Conservation (phyloP, 2,888 invertebrate genomes). For the Callyntrura guangdongensis region DNA sequence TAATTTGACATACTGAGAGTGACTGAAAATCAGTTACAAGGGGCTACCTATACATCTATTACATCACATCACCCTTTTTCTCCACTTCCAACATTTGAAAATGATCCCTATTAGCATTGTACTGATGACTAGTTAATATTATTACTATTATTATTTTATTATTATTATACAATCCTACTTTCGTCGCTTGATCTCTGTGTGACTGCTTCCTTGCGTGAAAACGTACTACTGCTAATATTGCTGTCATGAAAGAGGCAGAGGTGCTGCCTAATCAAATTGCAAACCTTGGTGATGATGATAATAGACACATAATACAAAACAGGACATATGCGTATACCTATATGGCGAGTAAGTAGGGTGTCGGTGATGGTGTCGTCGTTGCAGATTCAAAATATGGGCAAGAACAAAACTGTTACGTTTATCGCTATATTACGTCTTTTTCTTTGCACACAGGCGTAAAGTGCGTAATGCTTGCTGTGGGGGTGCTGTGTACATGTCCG, state of each 20-base stretch:
- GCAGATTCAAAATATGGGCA: not conserved
- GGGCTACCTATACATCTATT: slow-evolving; percentile 18
- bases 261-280: not conserved
- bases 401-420: slow-evolving; percentile 10
- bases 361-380: not conserved
- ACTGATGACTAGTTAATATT: slow-evolving; percentile 5
- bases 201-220: slow-evolving; percentile 63
- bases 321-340: not conserved
- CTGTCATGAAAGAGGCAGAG: slow-evolving; percentile 19
- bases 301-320: not conserved
- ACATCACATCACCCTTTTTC: not conserved
- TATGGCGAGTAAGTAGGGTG: not conserved
- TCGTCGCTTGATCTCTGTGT: slow-evolving; percentile 58
- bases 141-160: slow-evolving; percentile 25
- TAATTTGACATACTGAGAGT: slow-evolving; percentile 53
- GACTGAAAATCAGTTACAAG: slow-evolving; percentile 23
- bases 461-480: slow-evolving; percentile 45
- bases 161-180: slow-evolving; percentile 32
- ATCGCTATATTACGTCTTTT: not conserved
- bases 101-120: slow-evolving; percentile 34
- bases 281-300: not conserved
- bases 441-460: not conserved
- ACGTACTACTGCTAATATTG: slow-evolving; percentile 18
- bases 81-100: slow-evolving; percentile 15
- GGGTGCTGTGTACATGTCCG: slow-evolving; percentile 69